Percentiles rank a stretch among this genome's conserved stretches.
phyloP scores from a whole-genome alignment of 37 sponge, comb jelly and placozoan genomes.

The Eunapius fragilis region DNA sequence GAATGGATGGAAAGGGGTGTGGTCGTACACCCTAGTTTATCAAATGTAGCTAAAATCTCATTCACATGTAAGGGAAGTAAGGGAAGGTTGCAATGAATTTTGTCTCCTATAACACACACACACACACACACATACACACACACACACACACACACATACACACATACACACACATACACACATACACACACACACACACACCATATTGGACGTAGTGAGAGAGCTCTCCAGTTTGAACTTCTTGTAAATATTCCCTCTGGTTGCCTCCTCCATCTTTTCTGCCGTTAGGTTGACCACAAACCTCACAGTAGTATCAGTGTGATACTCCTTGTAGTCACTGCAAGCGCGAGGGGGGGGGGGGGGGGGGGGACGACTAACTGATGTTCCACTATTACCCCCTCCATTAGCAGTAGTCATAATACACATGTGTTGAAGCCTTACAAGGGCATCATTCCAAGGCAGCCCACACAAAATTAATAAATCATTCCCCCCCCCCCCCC shows the following conservation, averaged over 20 bases:
- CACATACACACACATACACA: neutral
- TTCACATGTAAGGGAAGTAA: too few species aligned
- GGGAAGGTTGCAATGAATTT: too few species aligned
- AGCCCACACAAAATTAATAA: neutral
- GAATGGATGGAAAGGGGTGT: too few species aligned
- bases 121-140: too few species aligned
- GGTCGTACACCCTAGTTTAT: too few species aligned
- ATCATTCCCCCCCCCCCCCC: neutral
- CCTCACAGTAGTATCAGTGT: slow-evolving; percentile 95
- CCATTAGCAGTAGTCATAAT: too few species aligned
- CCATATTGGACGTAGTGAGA: slow-evolving; percentile 71
- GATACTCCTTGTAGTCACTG: slow-evolving; percentile 97
- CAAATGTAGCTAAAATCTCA: too few species aligned
- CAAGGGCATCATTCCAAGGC: neutral
- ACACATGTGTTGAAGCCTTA: too few species aligned
- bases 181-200: neutral
- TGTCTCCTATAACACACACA: too few species aligned
- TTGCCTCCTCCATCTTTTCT: slow-evolving; percentile 73
- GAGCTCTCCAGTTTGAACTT: slow-evolving; percentile 93
- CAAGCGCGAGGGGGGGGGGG: neutral
- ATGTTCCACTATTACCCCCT: too few species aligned
- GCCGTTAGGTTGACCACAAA: slow-evolving; percentile 83
- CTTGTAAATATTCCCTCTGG: slow-evolving; percentile 79
- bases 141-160: too few species aligned
- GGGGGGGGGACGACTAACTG: neutral